Evolutionary conservation across 2,113 vertebrate species (phyloP).

Genomic region (Girardinichthys multiradiatus): DNA sequence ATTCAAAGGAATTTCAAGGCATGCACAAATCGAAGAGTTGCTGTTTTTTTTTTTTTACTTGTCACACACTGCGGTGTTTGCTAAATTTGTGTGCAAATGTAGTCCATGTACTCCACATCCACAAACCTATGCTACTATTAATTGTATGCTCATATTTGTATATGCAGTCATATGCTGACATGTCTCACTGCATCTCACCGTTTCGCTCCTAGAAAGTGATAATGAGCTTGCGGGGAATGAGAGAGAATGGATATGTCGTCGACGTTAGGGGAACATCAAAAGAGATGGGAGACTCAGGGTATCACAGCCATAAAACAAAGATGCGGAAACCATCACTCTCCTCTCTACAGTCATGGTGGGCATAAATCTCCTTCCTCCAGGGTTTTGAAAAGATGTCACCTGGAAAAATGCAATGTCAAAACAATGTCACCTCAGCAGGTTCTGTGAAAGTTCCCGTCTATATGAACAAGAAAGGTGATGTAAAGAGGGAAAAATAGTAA

Average conservation of each 20-base stretch:
- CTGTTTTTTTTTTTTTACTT: neutral
- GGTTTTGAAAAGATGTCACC: slow-evolving; percentile 58
- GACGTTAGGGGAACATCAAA: slow-evolving; percentile 47
- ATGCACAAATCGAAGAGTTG: neutral
- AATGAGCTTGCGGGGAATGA: slow-evolving; percentile 45
- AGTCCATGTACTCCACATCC: neutral
- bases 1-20: slow-evolving; percentile 27
- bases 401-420: slow-evolving; percentile 69
- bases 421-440: slow-evolving; percentile 55
- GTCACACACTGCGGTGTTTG: slow-evolving; percentile 11
- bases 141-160: neutral
- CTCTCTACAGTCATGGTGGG: slow-evolving; percentile 38
- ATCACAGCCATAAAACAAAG: slow-evolving; percentile 51
- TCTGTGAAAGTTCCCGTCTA: slow-evolving; percentile 32
- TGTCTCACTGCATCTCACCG: slow-evolving; percentile 12
- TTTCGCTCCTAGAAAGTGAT: slow-evolving; percentile 41
- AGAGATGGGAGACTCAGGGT: slow-evolving; percentile 47
- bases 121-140: neutral
- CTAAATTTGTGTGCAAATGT: neutral
- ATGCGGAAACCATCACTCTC: slow-evolving; percentile 46
- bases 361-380: slow-evolving; percentile 63
- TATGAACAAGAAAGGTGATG: slow-evolving; percentile 6
- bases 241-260: slow-evolving; percentile 41
- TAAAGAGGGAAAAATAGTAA: slow-evolving; percentile 21
- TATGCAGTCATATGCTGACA: slow-evolving; percentile 22